Base-by-base conservation (phyloP, 1,140 invertebrate genomes). In the Condylostylus longicornis region DNA sequence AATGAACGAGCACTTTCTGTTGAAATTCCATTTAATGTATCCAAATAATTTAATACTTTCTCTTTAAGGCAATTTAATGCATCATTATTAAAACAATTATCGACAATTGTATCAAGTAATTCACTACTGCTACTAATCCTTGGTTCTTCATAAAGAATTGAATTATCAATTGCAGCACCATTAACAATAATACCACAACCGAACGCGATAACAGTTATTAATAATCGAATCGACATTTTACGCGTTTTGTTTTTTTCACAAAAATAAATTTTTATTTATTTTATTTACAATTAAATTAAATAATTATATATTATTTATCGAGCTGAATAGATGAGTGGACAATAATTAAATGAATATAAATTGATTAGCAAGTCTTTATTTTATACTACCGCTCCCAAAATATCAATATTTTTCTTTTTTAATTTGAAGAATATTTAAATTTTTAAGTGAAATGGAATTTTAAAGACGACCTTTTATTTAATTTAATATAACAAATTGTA, bases 41-140 rank as follows among this genome's bases (percentile, higher is more conserved):
- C 79, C 53, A 84, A 60, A 58, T 75, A 82, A 30, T 66, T 68
- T 7, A 85, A 61, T 35, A 82, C 71, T 56, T 80, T 75, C 47
- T 69, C 67, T 55, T 82, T 82, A 29, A 82, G 62, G 47, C 81
- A 85, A 33, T 68, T 65, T 44, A 73, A 70, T 43, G 72, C 71
- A 38, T 75, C 68, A 12, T 69, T 65, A 42, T 69, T 67, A 46
- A 74, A 71, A 64, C 80, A 83, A 53, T 75, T 72, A 63, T 74
- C 73, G 43, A 82, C 62, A 36, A 82, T 76, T 46, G 69, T 70
- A 12, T 72, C 68, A 20, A 83, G 65, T 13, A 82, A 66, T 52
- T 81, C 75, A 43, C 77, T 72, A 52, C 72, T 71, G 41, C 61
- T 66, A 40, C 59, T 56, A 48, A 74, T 67, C 41, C 68, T 64